Evolutionary conservation across 2,888 invertebrate genomes (phyloP).

Genomic region (Xanthia icteritia): DNA sequence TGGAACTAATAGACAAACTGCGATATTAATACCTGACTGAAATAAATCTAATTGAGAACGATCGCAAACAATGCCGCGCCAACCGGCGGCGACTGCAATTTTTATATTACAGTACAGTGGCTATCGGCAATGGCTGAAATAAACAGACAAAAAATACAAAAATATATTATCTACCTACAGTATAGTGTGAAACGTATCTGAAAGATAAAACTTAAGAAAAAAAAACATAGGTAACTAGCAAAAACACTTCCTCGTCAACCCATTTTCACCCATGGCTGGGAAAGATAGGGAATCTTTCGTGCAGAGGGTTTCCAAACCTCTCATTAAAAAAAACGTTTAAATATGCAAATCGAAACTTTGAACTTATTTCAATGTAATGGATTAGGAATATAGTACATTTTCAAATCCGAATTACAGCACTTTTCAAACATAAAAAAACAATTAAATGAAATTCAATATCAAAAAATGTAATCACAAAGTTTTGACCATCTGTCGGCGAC

Average conservation of each 20-base stretch:
- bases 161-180: neutral
- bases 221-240: neutral
- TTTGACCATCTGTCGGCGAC: conserved; percentile 37
- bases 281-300: neutral
- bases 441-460: neutral
- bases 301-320: neutral
- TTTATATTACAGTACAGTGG: conserved; percentile 19
- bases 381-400: neutral
- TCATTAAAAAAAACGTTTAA: neutral
- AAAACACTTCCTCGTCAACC: neutral
- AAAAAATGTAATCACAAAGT: conserved; percentile 34
- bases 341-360: neutral
- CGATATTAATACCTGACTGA: conserved; percentile 34
- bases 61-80: conserved; percentile 48
- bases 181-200: neutral
- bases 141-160: neutral
- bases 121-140: neutral
- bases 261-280: neutral
- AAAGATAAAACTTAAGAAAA: neutral
- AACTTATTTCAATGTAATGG: neutral
- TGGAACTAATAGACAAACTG: conserved; percentile 41
- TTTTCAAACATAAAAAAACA: neutral
- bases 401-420: neutral
- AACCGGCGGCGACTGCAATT: conserved; percentile 11
- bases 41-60: conserved; percentile 52